Evolutionary conservation across 1,140 invertebrate species (phyloP).

Genomic region (Cryptotermes secundus): DNA sequence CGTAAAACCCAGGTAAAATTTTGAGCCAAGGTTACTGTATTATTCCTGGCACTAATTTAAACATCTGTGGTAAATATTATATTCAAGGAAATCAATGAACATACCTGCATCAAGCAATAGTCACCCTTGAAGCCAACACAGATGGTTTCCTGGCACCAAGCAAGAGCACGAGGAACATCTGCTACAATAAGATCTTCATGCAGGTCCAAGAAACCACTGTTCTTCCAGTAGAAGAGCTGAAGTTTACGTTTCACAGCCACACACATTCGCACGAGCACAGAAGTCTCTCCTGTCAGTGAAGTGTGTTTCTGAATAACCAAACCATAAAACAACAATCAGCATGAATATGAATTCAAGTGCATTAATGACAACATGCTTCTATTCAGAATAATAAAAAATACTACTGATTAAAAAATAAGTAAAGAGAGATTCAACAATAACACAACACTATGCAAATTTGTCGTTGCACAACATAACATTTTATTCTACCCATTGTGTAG

Average conservation of each 20-base stretch:
- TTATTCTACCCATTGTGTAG: too few species aligned
- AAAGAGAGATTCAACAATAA: too few species aligned
- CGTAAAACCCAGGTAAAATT: too few species aligned
- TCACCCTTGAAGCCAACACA: conserved; percentile 83
- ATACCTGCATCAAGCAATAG: conserved; percentile 74
- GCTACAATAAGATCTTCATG: conserved; percentile 72
- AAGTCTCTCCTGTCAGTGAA: conserved; percentile 68
- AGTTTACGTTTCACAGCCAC: conserved; percentile 86
- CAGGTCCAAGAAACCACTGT: conserved; percentile 75
- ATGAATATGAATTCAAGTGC: neutral
- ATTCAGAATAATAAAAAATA: too few species aligned
- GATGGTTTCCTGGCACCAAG: conserved; percentile 82
- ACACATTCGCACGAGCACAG: conserved; percentile 76
- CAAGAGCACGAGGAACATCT: conserved; percentile 80
- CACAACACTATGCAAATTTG: too few species aligned
- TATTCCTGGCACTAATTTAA: too few species aligned
- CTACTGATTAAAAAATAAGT: too few species aligned
- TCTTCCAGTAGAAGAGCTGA: conserved; percentile 88
- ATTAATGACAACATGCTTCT: too few species aligned
- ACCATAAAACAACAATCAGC: neutral
- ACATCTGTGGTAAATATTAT: conserved; percentile 21
- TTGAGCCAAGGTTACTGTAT: too few species aligned
- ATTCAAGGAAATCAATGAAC: conserved; percentile 34
- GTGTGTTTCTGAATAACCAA: conserved; percentile 50
- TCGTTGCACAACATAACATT: too few species aligned